phyloP scores from a whole-genome alignment of 2,797 vertebrate genomes.

The Peromyscus nudipes region DNA sequence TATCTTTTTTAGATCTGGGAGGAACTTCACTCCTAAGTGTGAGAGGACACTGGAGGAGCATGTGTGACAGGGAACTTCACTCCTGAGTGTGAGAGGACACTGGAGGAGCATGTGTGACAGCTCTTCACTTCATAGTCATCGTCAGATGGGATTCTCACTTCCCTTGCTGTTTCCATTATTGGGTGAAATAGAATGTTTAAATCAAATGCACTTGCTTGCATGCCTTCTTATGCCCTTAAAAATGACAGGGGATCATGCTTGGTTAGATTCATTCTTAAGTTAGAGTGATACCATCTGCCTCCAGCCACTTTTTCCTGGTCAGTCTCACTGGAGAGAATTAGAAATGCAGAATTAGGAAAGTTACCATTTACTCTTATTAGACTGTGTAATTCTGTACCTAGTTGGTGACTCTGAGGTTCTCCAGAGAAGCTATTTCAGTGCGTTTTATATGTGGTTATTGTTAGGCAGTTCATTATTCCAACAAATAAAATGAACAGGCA shows the following conservation, averaged over 20 bases:
- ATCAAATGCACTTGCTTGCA: not conserved
- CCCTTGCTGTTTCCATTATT: not conserved
- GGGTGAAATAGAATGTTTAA: not conserved
- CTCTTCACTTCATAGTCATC: not conserved
- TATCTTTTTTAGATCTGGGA: not conserved
- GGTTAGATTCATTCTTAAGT: not conserved
- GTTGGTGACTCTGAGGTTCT: not conserved
- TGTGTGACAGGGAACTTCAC: not conserved
- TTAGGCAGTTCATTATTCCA: constrained; percentile 46
- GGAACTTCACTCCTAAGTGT: not conserved
- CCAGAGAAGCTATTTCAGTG: not conserved
- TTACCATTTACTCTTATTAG: not conserved
- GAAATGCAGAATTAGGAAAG: not conserved
- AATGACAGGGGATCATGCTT: not conserved
- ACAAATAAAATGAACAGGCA: constrained; percentile 22
- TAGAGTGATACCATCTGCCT: not conserved
- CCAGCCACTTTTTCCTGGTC: not conserved
- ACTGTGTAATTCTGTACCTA: not conserved
- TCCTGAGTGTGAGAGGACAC: not conserved
- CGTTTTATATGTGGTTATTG: not conserved
- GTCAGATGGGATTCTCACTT: not conserved
- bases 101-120: not conserved
- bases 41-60: not conserved
- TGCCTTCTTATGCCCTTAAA: not conserved
- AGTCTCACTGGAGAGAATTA: not conserved